Evolutionary conservation across 2,888 invertebrate genomes (phyloP).

Genomic region (Toxonevra muliebris): DNA sequence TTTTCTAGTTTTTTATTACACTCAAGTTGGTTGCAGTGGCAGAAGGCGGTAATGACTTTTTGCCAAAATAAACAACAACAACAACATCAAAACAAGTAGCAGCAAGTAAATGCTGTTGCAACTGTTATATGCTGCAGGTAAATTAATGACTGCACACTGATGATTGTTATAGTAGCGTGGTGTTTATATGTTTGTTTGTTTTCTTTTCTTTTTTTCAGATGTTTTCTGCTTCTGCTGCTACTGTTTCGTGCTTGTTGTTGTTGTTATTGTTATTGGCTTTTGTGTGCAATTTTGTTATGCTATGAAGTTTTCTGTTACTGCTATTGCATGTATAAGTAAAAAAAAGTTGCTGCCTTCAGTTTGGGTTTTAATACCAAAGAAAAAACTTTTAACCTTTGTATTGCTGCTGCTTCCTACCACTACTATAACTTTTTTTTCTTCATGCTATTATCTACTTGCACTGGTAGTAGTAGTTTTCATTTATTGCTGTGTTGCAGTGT

Average conservation of each 20-base stretch:
- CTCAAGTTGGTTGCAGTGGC: background rate
- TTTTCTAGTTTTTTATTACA: background rate
- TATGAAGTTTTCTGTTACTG: background rate
- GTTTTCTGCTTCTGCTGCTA: conserved; percentile 1
- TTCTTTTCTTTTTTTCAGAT: background rate
- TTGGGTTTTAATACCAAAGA: no score
- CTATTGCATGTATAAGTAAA: background rate
- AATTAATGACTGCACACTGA: conserved; percentile 27
- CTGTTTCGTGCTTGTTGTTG: background rate
- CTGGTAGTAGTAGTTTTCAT: no score
- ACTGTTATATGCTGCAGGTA: conserved; percentile 19
- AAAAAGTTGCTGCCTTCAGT: background rate
- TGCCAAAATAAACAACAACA: background rate
- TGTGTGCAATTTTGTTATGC: background rate
- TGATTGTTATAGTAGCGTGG: conserved; percentile 9
- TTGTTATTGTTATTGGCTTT: conserved; percentile 1
- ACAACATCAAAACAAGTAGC: background rate
- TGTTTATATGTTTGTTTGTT: background rate
- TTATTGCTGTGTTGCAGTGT: no score
- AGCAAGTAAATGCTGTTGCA: background rate
- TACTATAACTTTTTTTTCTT: no score
- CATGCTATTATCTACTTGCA: no score
- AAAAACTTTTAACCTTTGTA: no score
- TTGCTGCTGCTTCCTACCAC: no score
- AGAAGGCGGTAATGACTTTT: background rate